Conservation (phyloP, 2,888 invertebrate species). For the Disparrhopalites patrizii region DNA sequence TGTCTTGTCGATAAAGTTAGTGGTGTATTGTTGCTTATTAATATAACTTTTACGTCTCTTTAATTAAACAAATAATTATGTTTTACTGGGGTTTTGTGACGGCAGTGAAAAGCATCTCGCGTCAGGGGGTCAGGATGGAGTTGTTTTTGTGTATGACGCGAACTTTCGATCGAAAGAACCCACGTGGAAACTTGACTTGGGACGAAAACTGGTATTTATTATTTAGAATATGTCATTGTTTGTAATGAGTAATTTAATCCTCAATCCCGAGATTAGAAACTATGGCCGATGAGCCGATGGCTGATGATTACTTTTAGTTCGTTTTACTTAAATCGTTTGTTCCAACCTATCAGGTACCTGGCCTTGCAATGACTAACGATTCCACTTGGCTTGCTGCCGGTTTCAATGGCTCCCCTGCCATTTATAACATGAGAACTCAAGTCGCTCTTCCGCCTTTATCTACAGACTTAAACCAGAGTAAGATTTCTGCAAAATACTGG, state of each 20-base stretch:
- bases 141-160: slow-evolving; percentile 36
- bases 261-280: too few relatives aligned
- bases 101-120: slow-evolving; percentile 38
- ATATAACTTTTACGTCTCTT: background rate
- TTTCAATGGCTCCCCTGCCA: slow-evolving; percentile 33
- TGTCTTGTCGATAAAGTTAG: slow-evolving; percentile 39
- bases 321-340: background rate
- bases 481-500: too few relatives aligned
- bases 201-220: slow-evolving; percentile 31
- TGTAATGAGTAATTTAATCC: too few relatives aligned
- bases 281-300: too few relatives aligned
- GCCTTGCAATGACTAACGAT: slow-evolving; percentile 35
- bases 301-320: background rate
- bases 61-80: background rate
- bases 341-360: slow-evolving; percentile 30
- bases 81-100: slow-evolving; percentile 8
- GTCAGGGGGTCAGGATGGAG: slow-evolving; percentile 42
- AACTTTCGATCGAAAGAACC: slow-evolving; percentile 34
- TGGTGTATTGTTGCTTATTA: background rate
- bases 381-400: slow-evolving; percentile 44
- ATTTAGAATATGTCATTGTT: too few relatives aligned
- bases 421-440: slow-evolving; percentile 38
- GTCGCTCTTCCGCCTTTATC: slow-evolving; percentile 31
- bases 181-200: slow-evolving; percentile 32
- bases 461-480: slow-evolving; percentile 26